Base-by-base conservation (phyloP, 37 sponge, comb jelly and placozoan species). In the Tethya wilhelma region DNA sequence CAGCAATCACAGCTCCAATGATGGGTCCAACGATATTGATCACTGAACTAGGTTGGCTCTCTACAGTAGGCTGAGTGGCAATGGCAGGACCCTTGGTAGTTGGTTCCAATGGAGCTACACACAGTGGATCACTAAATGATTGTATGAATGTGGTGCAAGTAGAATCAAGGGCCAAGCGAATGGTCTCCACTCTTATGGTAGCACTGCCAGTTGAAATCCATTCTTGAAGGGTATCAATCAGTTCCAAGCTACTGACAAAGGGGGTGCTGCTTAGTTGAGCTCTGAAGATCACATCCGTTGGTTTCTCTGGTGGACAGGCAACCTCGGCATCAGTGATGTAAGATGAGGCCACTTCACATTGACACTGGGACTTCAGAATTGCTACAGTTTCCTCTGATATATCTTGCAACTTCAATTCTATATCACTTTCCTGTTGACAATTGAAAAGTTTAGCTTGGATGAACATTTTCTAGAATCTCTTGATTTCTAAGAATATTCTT, bases 301-400 rank as follows among this genome's bases (percentile, higher is more conserved):
- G 0, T 8, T 55, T 19, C 2, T 30, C 7, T 23, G 73, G 39
- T 36, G 29, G 26, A 71, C 71, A 71, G 26, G 71, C 40, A 23
- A 71, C 26, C 23, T 71, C 33, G 31, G 73, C 28, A 72, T n/a
- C 71, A 29, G 55, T 72, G 49, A 72, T 72, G 56, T 72, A 46
- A 56, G 37, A 28, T 44, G 73, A 28, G 28, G 31, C 53, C 19
- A 72, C 23, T 31, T 31, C 12, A 72, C 73, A 72, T 28, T 72
- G 73, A 11, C 73, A 72, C 28, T 33, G 9, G 14, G 20, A 14
- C 7, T 46, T 46, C 1, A 72, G 17, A 25, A 25, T 33, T 34
- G 73, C 23, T 9, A 30, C 55, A 4, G 53, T 28, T 22, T 20
- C 2, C n/a, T 33, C 30, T 28, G 73, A 46, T 28, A 46, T 72